These are phyloP conservation scores for Himalopsyche tibetana DNA, from an alignment of 2,888 invertebrate species.

Conservation along the genomic window DNA sequence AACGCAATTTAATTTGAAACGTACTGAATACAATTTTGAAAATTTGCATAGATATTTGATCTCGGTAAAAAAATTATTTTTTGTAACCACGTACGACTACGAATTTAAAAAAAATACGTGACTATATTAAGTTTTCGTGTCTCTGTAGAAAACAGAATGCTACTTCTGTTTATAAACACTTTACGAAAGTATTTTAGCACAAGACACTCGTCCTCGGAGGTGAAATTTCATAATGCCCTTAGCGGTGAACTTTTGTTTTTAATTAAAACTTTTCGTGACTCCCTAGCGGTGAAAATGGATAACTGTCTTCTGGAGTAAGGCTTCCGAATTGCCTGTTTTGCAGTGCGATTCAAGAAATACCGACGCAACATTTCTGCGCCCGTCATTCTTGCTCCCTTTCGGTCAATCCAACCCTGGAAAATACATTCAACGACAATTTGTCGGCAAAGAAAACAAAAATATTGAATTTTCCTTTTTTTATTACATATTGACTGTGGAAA, in stretches of 20 bases:
- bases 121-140: too few relatives aligned
- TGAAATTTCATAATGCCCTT: conserved; percentile 21
- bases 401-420: background rate
- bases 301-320: background rate
- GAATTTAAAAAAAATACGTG: too few relatives aligned
- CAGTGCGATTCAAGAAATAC: background rate
- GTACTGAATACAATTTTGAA: too few relatives aligned
- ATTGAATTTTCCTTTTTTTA: too few relatives aligned
- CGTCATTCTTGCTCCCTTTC: background rate
- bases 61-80: too few relatives aligned
- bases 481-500: too few relatives aligned
- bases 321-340: conserved; percentile 21
- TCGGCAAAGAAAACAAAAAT: background rate
- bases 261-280: conserved; percentile 7
- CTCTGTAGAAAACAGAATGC: too few relatives aligned
- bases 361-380: conserved; percentile 4
- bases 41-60: too few relatives aligned
- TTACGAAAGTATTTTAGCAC: too few relatives aligned
- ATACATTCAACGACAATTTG: background rate
- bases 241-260: conserved; percentile 26
- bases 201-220: background rate
- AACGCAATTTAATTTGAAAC: too few relatives aligned
- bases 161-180: too few relatives aligned
- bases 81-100: too few relatives aligned
- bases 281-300: conserved; percentile 9